These are phyloP conservation scores for Chrysomallon squamiferum DNA, from an alignment of 1,140 invertebrate genomes.

Conservation along the genomic window DNA sequence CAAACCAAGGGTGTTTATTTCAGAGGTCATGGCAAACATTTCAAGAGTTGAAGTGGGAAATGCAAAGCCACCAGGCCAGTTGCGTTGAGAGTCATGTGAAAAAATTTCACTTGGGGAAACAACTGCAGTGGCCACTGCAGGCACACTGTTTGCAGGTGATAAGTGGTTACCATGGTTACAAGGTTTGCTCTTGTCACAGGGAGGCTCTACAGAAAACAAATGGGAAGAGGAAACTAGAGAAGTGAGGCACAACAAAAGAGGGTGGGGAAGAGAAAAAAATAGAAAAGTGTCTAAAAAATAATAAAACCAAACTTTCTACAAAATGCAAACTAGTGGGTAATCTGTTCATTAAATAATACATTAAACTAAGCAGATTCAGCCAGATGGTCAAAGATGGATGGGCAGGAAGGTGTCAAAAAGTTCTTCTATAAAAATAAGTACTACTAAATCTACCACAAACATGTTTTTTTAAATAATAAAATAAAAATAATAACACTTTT, in stretches of 20 bases:
- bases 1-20: constrained; percentile 94
- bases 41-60: constrained; percentile 68
- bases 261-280: background rate
- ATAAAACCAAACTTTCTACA: background rate
- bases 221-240: constrained; percentile 1
- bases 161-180: background rate
- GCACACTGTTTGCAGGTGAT: background rate
- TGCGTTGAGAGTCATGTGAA: constrained; percentile 7
- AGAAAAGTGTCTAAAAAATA: constrained; percentile 1
- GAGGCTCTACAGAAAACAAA: constrained; percentile 14
- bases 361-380: too few species aligned
- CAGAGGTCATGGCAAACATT: constrained; percentile 94
- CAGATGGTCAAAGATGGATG: background rate
- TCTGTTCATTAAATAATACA: too few species aligned
- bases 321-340: background rate
- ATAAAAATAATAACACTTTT: too few species aligned
- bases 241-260: background rate
- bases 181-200: background rate
- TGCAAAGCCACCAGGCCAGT: constrained; percentile 46
- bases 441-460: too few species aligned
- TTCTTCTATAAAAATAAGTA: too few species aligned
- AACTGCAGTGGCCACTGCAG: constrained; percentile 7
- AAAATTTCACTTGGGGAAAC: background rate
- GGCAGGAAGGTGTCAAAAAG: background rate
- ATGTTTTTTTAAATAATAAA: too few species aligned